Conservation (phyloP, 2,888 invertebrate genomes). For the Idaea aversata region DNA sequence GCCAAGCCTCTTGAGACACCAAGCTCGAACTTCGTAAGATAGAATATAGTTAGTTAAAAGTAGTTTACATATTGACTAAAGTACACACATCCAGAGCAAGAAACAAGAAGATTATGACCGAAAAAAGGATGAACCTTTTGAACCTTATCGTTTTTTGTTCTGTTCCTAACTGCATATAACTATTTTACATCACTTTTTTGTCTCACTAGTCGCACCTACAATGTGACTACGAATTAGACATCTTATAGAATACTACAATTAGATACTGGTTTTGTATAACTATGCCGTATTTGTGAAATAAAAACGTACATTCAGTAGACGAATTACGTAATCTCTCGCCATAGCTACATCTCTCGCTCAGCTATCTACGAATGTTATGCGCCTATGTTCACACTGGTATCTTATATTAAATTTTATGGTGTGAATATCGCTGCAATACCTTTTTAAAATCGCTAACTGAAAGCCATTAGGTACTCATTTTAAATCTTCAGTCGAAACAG, state of each 20-base stretch:
- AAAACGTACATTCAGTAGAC: neutral
- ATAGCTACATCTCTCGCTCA: no score
- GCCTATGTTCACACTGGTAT: no score
- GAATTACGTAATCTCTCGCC: no score
- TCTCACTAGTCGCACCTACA: constrained; percentile 56
- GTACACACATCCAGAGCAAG: neutral
- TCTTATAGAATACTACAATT: constrained; percentile 22
- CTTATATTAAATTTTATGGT: no score
- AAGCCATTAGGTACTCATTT: neutral
- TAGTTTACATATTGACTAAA: constrained; percentile 1
- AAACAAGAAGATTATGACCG: constrained; percentile 13
- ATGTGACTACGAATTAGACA: constrained; percentile 42
- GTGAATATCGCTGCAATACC: no score
- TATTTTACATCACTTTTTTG: constrained; percentile 73
- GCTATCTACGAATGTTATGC: no score
- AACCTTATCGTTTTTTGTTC: constrained; percentile 26
- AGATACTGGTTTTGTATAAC: constrained; percentile 22
- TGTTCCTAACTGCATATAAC: constrained; percentile 42
- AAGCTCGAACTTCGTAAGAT: no score
- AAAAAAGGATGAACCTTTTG: constrained; percentile 19
- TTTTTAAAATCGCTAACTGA: neutral
- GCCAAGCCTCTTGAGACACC: no score
- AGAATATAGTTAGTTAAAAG: neutral
- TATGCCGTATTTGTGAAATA: constrained; percentile 7
- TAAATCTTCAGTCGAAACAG: neutral